Base-by-base conservation (phyloP, 2,797 vertebrate genomes). In the Tapera naevia region DNA sequence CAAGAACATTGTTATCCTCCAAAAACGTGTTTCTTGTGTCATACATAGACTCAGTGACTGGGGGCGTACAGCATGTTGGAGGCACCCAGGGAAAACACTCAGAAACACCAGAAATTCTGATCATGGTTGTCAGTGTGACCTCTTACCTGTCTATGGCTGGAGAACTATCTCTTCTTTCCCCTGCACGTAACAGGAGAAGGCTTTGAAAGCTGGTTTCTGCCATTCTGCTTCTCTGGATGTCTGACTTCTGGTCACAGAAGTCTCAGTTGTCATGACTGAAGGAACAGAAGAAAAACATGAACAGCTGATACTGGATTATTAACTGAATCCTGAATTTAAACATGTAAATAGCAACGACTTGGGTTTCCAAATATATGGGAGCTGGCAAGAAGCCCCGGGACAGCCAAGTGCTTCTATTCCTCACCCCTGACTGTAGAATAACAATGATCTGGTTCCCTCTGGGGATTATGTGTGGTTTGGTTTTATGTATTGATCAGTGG, bases 111-210 rank as follows among this genome's bases (percentile, higher is more conserved):
- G 32, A 13, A 65, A 23, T 58, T 90, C 72, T 39, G 33, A 2
- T n/a, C 15, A 0, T 10, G 30, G 13, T 21, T 35, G 32, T 6
- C 10, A 66, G 51, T 41, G 80, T 33, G 51, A 32, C 21, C 17
- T 43, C 30, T 33, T 58, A 28, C 21, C 13, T 43, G 30, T 32
- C 75, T 8, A 2, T 61, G 51, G 30, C 39, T 72, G 39, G 25
- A 81, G 32, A 14, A 8, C 5, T 19, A 0, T 30, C 66, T 62
- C 13, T 53, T 45, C 60, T 81, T 74, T 78, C 14, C 5, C 2
- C 0, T 0, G 0, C 5, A 1, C 13, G 18, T 8, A 80, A 25
- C 17, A 5, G 2, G 5, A 2, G 17, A 61, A 58, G 23, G 35
- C 64, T 91, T 88, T 76, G 33, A 82, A 70, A 61, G 13, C n/a